Conservation (phyloP, 2,113 vertebrate genomes). For the rat (Rattus norvegicus) region GRCr8 NC_086024.1:31950001-31950500, state of each 20-base stretch:
- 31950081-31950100: slow-evolving; percentile 97
- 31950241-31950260: slow-evolving; percentile 87
- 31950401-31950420: slow-evolving; percentile 81
- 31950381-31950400: slow-evolving; percentile 83
- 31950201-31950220: slow-evolving; percentile 84
- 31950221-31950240: slow-evolving; percentile 87
- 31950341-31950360: slow-evolving; percentile 69
- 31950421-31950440: slow-evolving; percentile 78
- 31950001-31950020: slow-evolving; percentile 97
- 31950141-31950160: slow-evolving; percentile 63
- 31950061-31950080: slow-evolving; percentile 95
- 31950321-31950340: slow-evolving; percentile 72
- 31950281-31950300: slow-evolving; percentile 85
- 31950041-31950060: slow-evolving; percentile 96
- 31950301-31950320: slow-evolving; percentile 82
- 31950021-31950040: slow-evolving; percentile 93
- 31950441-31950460: slow-evolving; percentile 86
- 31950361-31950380: slow-evolving; percentile 74
- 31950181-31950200: slow-evolving; percentile 80
- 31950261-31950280: slow-evolving; percentile 77
- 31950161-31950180: slow-evolving; percentile 79
- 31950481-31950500: slow-evolving; percentile 71
- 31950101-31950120: slow-evolving; percentile 94
- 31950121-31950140: slow-evolving; percentile 89
- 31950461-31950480: slow-evolving; percentile 82